A percentile compares a stretch with the other conserved stretches of the same genome.
phyloP scores from a whole-genome alignment of 2,797 vertebrate genomes.

The Liasis olivaceus region DNA sequence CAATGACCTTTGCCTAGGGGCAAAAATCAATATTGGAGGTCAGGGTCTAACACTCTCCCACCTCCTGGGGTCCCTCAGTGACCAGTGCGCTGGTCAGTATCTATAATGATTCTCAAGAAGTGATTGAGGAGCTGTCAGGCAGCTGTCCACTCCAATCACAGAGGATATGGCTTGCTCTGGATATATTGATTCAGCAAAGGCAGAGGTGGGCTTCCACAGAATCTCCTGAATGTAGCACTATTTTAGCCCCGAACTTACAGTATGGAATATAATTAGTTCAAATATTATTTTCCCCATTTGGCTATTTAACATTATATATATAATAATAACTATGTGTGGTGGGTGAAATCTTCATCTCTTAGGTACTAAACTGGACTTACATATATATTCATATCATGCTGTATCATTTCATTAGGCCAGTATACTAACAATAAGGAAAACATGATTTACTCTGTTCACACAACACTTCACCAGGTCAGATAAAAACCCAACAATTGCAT shows the following conservation, averaged over 20 bases:
- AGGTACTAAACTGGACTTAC: not conserved
- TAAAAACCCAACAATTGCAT: not conserved
- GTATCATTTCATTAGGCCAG: not conserved
- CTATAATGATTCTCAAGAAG: conserved; percentile 10
- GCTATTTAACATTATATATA: not conserved
- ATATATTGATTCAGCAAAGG: not conserved
- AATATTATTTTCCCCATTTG: not conserved
- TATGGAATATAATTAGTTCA: not conserved
- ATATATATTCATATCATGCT: not conserved
- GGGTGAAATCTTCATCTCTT: not conserved
- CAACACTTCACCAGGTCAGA: not conserved
- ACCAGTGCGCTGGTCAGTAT: conserved; percentile 36
- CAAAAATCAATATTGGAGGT: conserved; percentile 66
- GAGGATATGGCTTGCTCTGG: not conserved
- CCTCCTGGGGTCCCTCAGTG: conserved; percentile 2
- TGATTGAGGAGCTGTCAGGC: conserved; percentile 50
- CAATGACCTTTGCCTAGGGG: conserved; percentile 64
- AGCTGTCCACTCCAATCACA: not conserved
- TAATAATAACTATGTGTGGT: no score
- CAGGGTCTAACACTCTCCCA: conserved; percentile 3
- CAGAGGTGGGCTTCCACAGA: not conserved
- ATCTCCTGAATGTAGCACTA: not conserved
- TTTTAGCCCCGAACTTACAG: not conserved
- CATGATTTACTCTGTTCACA: not conserved
- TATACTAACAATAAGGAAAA: not conserved